Conservation (phyloP, 1,140 invertebrate genomes). For the Laodelphax striatellus region DNA sequence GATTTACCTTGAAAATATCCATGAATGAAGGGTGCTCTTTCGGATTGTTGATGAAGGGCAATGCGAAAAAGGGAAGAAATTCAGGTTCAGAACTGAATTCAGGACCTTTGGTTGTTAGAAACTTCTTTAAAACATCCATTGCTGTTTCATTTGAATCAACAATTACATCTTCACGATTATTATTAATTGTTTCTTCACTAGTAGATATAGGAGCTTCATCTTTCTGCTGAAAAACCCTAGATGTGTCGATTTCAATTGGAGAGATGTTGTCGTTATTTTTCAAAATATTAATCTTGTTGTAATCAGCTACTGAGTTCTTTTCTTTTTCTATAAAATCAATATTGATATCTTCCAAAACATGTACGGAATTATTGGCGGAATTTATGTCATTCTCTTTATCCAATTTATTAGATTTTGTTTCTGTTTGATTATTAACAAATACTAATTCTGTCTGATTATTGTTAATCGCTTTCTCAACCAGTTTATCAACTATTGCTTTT, state of each 20-base stretch:
- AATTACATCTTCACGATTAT: background rate
- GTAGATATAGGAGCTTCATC: no score
- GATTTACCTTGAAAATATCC: conserved; percentile 39
- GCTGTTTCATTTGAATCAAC: conserved; percentile 10
- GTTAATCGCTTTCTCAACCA: no score
- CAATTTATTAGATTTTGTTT: background rate
- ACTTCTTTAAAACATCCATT: conserved; percentile 40
- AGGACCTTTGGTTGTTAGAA: conserved; percentile 38
- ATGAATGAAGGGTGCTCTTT: conserved; percentile 40
- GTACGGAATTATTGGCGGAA: conserved; percentile 8
- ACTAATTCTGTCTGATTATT: no score
- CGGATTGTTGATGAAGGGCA: conserved; percentile 44
- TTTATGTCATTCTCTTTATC: conserved; percentile 6
- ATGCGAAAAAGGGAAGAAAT: conserved; percentile 42
- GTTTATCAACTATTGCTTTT: no score
- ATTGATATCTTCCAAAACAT: background rate
- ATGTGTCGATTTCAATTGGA: background rate
- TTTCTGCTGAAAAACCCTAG: no score
- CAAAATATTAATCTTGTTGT: background rate
- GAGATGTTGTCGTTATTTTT: background rate
- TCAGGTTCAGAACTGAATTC: conserved; percentile 40
- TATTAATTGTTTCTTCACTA: background rate
- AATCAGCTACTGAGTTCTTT: background rate
- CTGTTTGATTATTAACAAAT: no score
- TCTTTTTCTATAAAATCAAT: background rate